Evolutionary conservation across 2,113 vertebrate genomes (phyloP).

Genomic region (Climacteris rufus): DNA sequence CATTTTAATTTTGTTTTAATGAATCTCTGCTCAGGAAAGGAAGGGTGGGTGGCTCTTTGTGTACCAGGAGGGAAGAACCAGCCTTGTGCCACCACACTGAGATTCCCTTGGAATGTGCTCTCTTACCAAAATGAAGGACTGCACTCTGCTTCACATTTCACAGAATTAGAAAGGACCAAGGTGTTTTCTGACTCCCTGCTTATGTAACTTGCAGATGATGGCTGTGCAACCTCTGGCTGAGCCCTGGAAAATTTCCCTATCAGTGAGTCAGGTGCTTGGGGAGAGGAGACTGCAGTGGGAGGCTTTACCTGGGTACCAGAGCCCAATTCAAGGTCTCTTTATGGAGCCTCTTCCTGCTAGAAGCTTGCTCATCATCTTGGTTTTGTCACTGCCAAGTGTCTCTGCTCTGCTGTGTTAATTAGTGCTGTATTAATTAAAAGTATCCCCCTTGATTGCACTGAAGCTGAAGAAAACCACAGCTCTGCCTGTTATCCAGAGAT

Average conservation of each 20-base stretch:
- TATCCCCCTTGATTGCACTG: not conserved
- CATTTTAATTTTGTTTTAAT: conserved; percentile 17
- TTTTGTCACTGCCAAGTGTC: not conserved
- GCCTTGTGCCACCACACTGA: not conserved
- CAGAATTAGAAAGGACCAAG: not conserved
- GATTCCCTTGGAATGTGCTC: not conserved
- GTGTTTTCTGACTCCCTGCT: not conserved
- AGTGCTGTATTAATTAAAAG: too few species aligned
- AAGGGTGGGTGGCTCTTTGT: not conserved
- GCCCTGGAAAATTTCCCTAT: not conserved
- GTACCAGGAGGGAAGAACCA: not conserved
- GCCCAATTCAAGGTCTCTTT: not conserved
- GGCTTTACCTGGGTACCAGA: not conserved
- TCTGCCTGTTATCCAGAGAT: not conserved
- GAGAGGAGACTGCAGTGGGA: not conserved
- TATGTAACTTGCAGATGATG: not conserved
- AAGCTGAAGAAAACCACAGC: not conserved
- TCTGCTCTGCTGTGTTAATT: not conserved
- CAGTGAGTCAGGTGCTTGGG: not conserved
- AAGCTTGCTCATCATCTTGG: not conserved
- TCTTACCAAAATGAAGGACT: not conserved
- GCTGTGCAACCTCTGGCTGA: conserved; percentile 4
- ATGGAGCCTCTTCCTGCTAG: not conserved
- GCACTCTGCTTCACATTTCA: not conserved
- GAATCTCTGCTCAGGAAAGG: not conserved